Conservation (phyloP, 2,888 invertebrate genomes). For the Agrilus mali region DNA sequence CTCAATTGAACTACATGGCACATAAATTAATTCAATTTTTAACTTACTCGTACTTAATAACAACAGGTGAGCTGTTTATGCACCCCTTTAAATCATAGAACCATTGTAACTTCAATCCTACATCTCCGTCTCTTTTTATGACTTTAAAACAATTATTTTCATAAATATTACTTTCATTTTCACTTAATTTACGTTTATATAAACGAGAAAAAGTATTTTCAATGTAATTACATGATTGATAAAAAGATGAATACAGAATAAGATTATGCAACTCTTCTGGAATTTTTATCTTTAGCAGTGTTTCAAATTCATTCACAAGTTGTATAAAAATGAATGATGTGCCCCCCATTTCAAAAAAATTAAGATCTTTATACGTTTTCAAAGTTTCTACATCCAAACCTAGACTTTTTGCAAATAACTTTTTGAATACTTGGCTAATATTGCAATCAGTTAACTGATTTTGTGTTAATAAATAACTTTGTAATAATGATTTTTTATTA, state of each 20-base stretch:
- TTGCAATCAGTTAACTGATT: slow-evolving; percentile 7
- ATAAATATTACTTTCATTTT: slow-evolving; percentile 4
- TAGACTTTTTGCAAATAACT: slow-evolving; percentile 23
- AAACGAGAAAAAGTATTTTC: neutral
- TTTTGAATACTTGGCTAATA: slow-evolving; percentile 20
- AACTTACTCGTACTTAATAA: slow-evolving; percentile 40
- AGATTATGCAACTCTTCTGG: slow-evolving; percentile 39
- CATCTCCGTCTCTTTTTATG: slow-evolving; percentile 1
- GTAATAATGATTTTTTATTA: slow-evolving; percentile 36
- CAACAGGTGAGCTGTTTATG: slow-evolving; percentile 64
- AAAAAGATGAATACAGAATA: slow-evolving; percentile 38
- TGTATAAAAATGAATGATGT: slow-evolving; percentile 57
- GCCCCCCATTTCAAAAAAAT: slow-evolving; percentile 53
- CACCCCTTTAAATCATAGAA: slow-evolving; percentile 60
- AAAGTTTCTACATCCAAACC: slow-evolving; percentile 23
- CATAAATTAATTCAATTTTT: slow-evolving; percentile 4
- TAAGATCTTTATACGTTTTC: slow-evolving; percentile 21
- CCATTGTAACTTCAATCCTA: slow-evolving; percentile 33
- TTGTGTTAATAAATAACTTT: slow-evolving; percentile 27
- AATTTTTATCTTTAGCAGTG: slow-evolving; percentile 31
- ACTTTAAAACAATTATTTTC: neutral
- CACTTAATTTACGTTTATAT: slow-evolving; percentile 14
- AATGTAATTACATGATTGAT: slow-evolving; percentile 24
- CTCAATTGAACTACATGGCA: neutral
- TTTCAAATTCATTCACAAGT: slow-evolving; percentile 45